Conservation (phyloP, 2,113 vertebrate genomes). For the Callorhinus ursinus region DNA sequence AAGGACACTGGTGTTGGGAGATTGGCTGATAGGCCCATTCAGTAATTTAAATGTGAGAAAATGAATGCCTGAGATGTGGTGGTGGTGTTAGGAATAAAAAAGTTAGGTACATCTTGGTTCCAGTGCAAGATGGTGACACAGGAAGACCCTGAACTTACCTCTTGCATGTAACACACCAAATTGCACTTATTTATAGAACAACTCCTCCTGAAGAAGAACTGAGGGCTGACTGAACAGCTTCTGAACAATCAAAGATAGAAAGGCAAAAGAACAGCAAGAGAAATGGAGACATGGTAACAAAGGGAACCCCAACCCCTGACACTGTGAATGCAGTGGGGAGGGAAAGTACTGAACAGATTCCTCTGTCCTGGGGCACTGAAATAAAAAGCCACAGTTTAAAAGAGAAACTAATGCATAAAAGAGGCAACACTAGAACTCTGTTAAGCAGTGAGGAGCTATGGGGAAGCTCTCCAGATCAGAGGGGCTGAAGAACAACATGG, state of each 20-base stretch:
- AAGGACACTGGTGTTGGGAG: neutral
- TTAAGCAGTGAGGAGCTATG: neutral
- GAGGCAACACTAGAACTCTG: neutral
- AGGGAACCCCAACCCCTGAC: neutral
- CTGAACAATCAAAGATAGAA: neutral
- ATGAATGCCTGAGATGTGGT: neutral
- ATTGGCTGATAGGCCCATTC: neutral
- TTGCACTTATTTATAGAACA: neutral
- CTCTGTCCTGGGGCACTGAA: neutral
- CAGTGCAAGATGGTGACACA: neutral
- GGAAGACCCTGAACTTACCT: neutral
- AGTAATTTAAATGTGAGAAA: neutral
- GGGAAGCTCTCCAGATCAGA: neutral
- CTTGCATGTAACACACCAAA: neutral
- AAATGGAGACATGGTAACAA: neutral
- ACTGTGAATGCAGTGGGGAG: neutral
- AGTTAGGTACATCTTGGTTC: neutral
- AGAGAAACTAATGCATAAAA: neutral
- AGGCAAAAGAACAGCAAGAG: neutral
- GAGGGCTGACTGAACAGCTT: neutral
- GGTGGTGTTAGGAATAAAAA: neutral
- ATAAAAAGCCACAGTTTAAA: neutral
- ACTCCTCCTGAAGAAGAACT: neutral
- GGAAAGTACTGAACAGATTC: neutral
- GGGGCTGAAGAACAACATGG: neutral